Evolutionary conservation across 1,140 invertebrate species (phyloP), one percentile per base, ranked within the genome.

Genomic region (Tetramorium simillimum): DNA sequence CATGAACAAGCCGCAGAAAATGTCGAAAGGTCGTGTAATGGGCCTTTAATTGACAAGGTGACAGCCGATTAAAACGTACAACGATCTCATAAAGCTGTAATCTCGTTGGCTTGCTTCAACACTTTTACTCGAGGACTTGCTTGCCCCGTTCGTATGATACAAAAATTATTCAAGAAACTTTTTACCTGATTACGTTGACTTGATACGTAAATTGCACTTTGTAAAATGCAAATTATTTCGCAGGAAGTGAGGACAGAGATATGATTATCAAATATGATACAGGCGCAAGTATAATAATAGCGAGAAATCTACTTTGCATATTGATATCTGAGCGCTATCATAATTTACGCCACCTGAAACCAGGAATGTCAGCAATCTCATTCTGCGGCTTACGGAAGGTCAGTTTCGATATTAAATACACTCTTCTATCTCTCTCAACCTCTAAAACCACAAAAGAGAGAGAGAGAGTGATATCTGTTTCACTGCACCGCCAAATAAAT

Each of bases 401-500:
- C 63, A 40, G 14, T 33, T 78, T 49, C 33, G 10, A 43, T 28
- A 28, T 78, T 33, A 78, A 78, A 46, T 46, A 43, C 40, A 62
- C 37, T 24, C 53, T 72, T 75, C 51, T 62, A 0, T 28, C 37
- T 28, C 10, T 28, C 43, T 78, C 58, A 63, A n/a, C 16, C 40
- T 63, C 40, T 14, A 63, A 69, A 78, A 49, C 40, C 75, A 63
- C 75, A 78, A 78, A 49, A 28, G 65, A 69, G 65, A 40, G 12
- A 33, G 3, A 33, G 28, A 16, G 21, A 24, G 40, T 10, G 24
- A 78, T 28, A 62, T 62, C 16, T 18, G 21, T 43, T 21, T 6
- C 24, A 46, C 70, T 53, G 21, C 40, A 12, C 67, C 53, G 58
- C 58, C 18, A 62, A 62, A 40, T 62, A 18, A n/a, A 63, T 21